Base-by-base conservation (phyloP, 2,888 invertebrate genomes). In the Cheilosia vernalis region DNA sequence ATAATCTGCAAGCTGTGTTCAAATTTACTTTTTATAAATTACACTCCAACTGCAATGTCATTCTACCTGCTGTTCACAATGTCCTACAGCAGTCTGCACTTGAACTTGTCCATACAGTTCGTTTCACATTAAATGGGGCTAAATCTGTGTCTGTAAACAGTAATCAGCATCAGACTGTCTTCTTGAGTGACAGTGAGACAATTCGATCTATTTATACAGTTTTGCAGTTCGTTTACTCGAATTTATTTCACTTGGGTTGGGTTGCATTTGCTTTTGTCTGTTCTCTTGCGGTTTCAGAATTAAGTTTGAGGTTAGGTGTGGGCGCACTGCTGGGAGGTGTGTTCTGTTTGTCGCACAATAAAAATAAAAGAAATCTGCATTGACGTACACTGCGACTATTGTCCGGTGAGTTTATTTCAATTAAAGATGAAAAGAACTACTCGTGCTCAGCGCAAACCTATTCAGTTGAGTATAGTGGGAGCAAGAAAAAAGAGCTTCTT, bases 361-460 rank as follows among this genome's bases (percentile, higher is more conserved):
- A 51, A 64, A 51, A 64, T 64, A 51, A 64, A 49, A 64, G 37
- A 64, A 67, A 76, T 76, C 77, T 77, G 77, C 77, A 77, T 77
- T 77, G 77, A 77, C 77, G 77, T 61, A 55, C 53, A 42, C 42
- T 17, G 21, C 37, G 44, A 67, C 76, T 77, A 77, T 77, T 67
- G 77, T 77, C 77, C 53, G 69, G 37, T 69, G 53, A 77, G 63
- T 77, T 77, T 67, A 63, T 61, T 69, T 77, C 77, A 77, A 77
- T 77, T 77, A 61, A 61, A 69, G 61, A 61, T 61, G 55, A 55
- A 33, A 55, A 55, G 55, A 55, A 30, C 30, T 55, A 55, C 17
- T 21, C 15, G 24, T 51, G 21, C 13, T 15, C 42, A 42, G n/a
- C n/a, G 42, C 44, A 17, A 7, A 44, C 30, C 17, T 10, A 56